Conservation (phyloP, 2,113 vertebrate genomes). For the Oreochromis aureus region DNA sequence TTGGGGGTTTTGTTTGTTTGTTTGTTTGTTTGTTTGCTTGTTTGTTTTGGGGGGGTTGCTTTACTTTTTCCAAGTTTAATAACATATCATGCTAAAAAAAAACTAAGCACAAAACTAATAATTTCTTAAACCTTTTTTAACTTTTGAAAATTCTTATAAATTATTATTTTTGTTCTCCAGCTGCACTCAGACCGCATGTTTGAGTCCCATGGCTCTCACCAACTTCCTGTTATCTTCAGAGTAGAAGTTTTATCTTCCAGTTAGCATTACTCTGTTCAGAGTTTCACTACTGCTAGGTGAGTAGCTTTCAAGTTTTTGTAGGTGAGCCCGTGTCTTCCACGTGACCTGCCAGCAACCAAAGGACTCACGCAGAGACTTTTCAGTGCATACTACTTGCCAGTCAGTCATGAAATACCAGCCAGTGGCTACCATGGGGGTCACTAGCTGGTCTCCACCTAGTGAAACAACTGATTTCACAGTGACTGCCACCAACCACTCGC, state of each 20-base stretch:
- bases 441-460: background rate
- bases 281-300: background rate
- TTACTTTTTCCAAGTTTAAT: background rate
- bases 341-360: background rate
- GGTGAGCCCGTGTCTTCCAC: background rate
- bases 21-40: no score
- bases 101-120: no score
- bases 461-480: background rate
- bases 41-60: no score
- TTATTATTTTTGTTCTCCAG: background rate
- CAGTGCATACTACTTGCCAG: no score
- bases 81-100: background rate
- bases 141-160: background rate
- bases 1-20: no score
- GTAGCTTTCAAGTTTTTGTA: background rate
- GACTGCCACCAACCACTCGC: background rate
- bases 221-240: background rate
- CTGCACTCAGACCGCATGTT: background rate
- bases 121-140: no score
- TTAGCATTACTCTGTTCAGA: background rate
- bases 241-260: background rate
- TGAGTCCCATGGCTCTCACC: background rate
- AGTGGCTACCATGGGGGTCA: background rate
- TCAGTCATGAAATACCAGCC: no score
- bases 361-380: rapidly evolving